Evolutionary conservation across 2,888 invertebrate genomes (phyloP).

Genomic region (Troides oblongomaculatus): DNA sequence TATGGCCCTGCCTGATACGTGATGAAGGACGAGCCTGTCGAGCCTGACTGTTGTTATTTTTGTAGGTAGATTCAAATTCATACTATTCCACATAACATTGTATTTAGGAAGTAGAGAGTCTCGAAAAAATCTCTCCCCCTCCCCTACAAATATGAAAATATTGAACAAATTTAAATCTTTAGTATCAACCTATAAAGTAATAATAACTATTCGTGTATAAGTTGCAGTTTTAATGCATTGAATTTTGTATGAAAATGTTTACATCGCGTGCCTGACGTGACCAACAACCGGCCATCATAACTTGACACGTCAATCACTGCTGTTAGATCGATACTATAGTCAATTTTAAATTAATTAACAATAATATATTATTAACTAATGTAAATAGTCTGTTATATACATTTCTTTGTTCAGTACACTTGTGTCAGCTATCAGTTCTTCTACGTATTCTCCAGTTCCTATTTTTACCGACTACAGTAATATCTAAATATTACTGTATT

Average conservation of each 20-base stretch:
- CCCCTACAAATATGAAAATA: too few species aligned
- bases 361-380: background rate
- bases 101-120: too few species aligned
- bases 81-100: too few species aligned
- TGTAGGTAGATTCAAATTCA: too few species aligned
- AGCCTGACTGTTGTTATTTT: too few species aligned
- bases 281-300: slow-evolving; percentile 11
- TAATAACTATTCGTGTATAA: background rate
- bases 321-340: background rate
- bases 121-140: too few species aligned
- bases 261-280: slow-evolving; percentile 21
- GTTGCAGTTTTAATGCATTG: slow-evolving; percentile 6
- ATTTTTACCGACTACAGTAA: too few species aligned
- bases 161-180: background rate
- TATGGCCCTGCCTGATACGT: too few species aligned
- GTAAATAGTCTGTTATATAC: background rate
- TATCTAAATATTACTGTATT: too few species aligned
- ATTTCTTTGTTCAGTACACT: background rate
- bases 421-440: background rate
- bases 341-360: background rate
- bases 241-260: slow-evolving; percentile 23
- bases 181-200: background rate
- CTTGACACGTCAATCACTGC: slow-evolving; percentile 11
- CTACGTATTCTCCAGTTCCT: too few species aligned
- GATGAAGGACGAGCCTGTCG: too few species aligned